phyloP scores from a whole-genome alignment of 2,888 invertebrate genomes.

The Clitarchus hookeri region DNA sequence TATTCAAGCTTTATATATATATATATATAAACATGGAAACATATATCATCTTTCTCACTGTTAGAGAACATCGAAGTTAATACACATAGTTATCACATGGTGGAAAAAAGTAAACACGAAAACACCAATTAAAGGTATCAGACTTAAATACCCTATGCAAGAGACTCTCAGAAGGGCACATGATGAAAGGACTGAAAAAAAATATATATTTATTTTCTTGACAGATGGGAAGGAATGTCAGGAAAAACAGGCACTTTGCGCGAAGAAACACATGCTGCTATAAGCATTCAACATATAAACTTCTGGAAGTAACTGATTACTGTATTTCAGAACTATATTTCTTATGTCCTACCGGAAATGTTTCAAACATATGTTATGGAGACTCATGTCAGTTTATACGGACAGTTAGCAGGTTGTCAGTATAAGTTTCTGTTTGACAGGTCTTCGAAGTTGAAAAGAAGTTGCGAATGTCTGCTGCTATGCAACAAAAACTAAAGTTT shows the following conservation, averaged over 20 bases:
- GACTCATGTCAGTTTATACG: not conserved
- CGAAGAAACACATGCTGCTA: slow-evolving; percentile 12
- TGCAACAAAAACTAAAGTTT: not conserved
- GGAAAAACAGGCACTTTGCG: not conserved
- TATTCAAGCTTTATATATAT: not conserved
- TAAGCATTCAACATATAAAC: not conserved
- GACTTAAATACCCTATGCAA: not conserved
- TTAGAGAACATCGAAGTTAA: not conserved
- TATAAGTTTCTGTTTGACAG: slow-evolving; percentile 2
- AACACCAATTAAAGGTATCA: not conserved
- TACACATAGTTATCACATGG: slow-evolving; percentile 12
- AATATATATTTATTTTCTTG: too few species aligned
- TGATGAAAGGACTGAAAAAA: not conserved
- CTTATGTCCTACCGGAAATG: not conserved
- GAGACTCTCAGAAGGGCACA: not conserved
- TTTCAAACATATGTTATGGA: slow-evolving; percentile 17
- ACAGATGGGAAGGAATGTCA: slow-evolving; percentile 16
- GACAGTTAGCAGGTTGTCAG: not conserved
- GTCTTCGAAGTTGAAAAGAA: slow-evolving; percentile 16
- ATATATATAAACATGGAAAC: too few species aligned
- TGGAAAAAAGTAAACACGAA: not conserved
- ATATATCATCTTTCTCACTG: not conserved
- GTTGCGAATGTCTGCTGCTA: not conserved
- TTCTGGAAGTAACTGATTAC: slow-evolving; percentile 8
- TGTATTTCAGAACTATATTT: not conserved